A percentile compares a stretch with the other conserved stretches of the same genome.
Conservation (phyloP, 53 echinoderm and acorn worm species). For the Echinarachnius parma region DNA sequence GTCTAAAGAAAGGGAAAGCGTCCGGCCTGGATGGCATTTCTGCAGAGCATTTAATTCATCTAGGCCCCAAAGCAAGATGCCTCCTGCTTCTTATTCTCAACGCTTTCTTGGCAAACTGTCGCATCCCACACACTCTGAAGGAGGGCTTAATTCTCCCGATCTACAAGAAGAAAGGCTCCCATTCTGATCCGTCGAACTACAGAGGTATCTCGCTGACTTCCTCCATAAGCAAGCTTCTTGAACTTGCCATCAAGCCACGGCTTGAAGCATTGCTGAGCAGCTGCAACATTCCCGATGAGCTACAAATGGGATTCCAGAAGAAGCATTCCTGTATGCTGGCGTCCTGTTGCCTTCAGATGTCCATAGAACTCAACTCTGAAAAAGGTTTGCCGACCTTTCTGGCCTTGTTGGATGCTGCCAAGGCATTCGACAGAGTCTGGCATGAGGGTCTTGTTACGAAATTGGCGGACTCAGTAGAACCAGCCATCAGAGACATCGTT, state of each 20-base stretch:
- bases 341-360: slow-evolving; percentile 2
- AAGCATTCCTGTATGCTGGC: slow-evolving; percentile 1
- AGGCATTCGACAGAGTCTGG: background rate
- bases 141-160: no score
- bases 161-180: no score
- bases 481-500: background rate
- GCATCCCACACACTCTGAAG: background rate
- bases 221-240: background rate
- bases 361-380: background rate
- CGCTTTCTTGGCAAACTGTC: background rate
- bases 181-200: background rate
- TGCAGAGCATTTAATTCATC: no score
- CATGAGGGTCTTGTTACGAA: background rate
- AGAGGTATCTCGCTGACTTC: background rate
- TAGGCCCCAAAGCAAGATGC: no score
- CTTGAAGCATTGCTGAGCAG: background rate
- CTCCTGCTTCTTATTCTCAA: background rate
- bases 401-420: background rate
- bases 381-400: background rate
- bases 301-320: background rate
- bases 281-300: background rate
- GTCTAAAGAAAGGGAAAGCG: no score
- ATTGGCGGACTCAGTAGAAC: background rate
- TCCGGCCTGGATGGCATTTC: no score
- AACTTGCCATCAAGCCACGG: background rate